These are phyloP conservation scores for Glareola pratincola DNA, from an alignment of 2,113 vertebrate species.

Conservation along the genomic window DNA sequence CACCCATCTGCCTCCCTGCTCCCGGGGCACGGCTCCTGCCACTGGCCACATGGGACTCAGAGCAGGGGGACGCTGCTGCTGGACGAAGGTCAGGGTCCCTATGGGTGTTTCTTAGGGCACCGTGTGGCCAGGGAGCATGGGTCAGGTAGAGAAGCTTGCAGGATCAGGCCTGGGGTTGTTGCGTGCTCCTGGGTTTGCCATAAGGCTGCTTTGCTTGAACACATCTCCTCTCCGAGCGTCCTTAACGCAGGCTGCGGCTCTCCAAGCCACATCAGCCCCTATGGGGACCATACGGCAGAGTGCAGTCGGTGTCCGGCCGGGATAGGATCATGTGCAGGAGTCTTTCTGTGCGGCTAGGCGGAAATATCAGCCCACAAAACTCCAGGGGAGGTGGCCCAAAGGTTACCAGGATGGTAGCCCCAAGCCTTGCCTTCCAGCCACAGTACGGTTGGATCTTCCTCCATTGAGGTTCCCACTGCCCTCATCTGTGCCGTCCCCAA, in stretches of 20 bases:
- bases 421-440: background rate
- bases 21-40: background rate
- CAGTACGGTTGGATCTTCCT: background rate
- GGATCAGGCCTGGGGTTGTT: background rate
- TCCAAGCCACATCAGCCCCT: fast-evolving
- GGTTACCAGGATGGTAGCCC: background rate
- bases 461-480: background rate
- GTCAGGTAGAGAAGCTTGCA: background rate
- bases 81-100: fast-evolving
- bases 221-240: fast-evolving
- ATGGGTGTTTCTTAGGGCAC: background rate
- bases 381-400: background rate
- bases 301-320: background rate
- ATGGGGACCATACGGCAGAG: fast-evolving
- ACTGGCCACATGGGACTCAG: fast-evolving
- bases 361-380: background rate
- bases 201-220: background rate
- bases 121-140: fast-evolving
- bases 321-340: fast-evolving
- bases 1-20: background rate
- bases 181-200: background rate
- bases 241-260: background rate
- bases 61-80: fast-evolving
- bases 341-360: background rate
- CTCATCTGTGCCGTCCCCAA: background rate